These are phyloP conservation scores for Carterocephalus palaemon DNA, from an alignment of 2,888 invertebrate genomes.

Conservation along the genomic window DNA sequence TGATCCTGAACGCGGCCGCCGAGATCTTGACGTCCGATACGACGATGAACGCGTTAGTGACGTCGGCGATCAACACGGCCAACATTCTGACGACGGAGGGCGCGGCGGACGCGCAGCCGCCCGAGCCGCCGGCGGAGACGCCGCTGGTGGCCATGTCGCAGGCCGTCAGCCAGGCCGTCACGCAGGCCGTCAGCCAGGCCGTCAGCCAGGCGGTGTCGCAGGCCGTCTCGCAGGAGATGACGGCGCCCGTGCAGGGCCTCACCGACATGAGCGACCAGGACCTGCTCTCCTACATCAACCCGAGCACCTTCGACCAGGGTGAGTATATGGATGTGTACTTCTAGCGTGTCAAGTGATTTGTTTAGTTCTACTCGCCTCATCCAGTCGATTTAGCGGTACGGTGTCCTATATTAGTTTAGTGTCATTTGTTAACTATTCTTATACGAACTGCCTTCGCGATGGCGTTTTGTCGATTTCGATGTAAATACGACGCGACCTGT, in stretches of 20 bases:
- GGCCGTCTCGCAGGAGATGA: constrained; percentile 74
- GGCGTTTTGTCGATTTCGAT: background rate
- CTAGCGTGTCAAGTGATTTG: constrained; percentile 22
- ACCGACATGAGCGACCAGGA: constrained; percentile 93
- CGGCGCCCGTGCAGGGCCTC: constrained; percentile 83
- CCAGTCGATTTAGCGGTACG: constrained; percentile 6
- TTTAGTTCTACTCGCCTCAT: constrained; percentile 9
- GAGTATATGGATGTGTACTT: constrained; percentile 64
- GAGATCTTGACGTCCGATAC: constrained; percentile 83
- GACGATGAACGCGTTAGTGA: constrained; percentile 78
- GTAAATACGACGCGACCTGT: background rate
- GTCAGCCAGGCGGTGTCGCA: constrained; percentile 72
- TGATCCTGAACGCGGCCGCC: constrained; percentile 86
- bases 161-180: constrained; percentile 72
- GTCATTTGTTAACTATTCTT: constrained; percentile 55
- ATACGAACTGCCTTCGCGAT: constrained; percentile 50
- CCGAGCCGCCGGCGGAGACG: constrained; percentile 58
- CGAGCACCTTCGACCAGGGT: constrained; percentile 92
- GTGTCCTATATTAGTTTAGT: constrained; percentile 18
- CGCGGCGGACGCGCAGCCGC: constrained; percentile 46
- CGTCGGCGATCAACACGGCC: constrained; percentile 74
- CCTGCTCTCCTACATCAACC: constrained; percentile 92
- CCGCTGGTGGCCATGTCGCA: constrained; percentile 71
- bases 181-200: constrained; percentile 70
- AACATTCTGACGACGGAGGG: constrained; percentile 66